Base-by-base conservation (phyloP, 2,888 invertebrate species). In the Zygogramma bicolorata region DNA sequence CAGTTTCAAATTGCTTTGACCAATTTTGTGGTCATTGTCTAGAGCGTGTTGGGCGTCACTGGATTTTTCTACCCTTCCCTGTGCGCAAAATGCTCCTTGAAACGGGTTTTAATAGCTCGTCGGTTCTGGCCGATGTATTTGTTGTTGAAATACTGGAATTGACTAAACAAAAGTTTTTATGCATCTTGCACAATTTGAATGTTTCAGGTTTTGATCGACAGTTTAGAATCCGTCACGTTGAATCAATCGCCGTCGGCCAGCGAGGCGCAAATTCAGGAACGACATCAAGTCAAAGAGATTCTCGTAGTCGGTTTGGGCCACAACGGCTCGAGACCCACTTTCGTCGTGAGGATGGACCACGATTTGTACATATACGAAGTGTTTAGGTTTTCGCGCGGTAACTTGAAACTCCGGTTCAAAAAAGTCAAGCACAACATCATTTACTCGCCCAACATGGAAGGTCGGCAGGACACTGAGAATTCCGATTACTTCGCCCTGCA, bases 331-430 rank as follows among this genome's bases (percentile, higher is more conserved):
- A 89, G 96, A 65, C 97, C 97, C 0, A 86, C 97, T 72, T 88
- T 99, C 53, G 87, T 98, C 78, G 92, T 96, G 78, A 89, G 95
- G 65, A 88, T 93, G 73, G 92, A 93, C 18, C 91, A 93, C 67
- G 95, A 96, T 84, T 88, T 98, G 63, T 91, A 97, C 81, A 91
- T 98, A 69, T 99, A 99, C 85, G 97, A 98, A 89, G 95, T 95
- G 0, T 95, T 93, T 85, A 91, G 92, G 62, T 96, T 94, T 85
- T 90, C 93, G 0, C 92, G 95, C 74, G 95, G 96, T 6, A 93
- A 95, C 82, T 89, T 98, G 22, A 97, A 97, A 86, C 88, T 98
- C 80, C 91, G 97, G n/a, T 98, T 98, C 87, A 92, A 93, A 22
- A 95, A 96, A 83, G 84, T 95, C 71, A 88, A 89, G 68, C 93